Conservation (phyloP, 2,113 vertebrate species). For the Corythaixoides concolor region DNA sequence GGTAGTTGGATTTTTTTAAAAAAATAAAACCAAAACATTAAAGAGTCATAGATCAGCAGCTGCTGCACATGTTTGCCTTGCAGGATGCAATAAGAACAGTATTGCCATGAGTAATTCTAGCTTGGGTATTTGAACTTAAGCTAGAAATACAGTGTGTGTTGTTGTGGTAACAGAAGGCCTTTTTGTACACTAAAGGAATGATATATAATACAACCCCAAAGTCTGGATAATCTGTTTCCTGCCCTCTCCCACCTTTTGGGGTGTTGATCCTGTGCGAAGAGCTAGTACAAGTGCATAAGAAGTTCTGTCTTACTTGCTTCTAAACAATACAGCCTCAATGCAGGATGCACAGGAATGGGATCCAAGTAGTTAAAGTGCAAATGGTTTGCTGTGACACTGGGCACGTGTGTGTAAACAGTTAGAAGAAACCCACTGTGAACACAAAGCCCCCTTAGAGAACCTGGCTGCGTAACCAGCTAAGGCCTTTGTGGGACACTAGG, state of each 20-base stretch:
- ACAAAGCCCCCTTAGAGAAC: background rate
- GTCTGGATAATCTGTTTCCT: background rate
- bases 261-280: background rate
- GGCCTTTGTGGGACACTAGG: background rate
- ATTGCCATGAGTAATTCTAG: background rate
- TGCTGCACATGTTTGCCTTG: background rate
- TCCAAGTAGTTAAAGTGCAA: background rate
- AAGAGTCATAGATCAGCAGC: background rate
- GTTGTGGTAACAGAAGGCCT: background rate
- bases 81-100: background rate
- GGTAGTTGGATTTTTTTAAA: background rate
- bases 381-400: background rate
- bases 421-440: background rate
- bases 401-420: background rate
- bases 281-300: background rate
- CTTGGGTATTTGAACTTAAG: background rate
- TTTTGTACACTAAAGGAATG: background rate
- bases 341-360: background rate
- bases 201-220: background rate
- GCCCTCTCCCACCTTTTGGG: background rate
- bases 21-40: rapidly evolving
- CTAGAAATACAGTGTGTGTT: background rate
- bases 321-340: rapidly evolving
- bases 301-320: background rate
- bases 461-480: background rate